A percentile compares a stretch with the other conserved stretches of the same genome.
phyloP scores from a whole-genome alignment of 2,888 invertebrate species.

The Emmelina monodactyla region DNA sequence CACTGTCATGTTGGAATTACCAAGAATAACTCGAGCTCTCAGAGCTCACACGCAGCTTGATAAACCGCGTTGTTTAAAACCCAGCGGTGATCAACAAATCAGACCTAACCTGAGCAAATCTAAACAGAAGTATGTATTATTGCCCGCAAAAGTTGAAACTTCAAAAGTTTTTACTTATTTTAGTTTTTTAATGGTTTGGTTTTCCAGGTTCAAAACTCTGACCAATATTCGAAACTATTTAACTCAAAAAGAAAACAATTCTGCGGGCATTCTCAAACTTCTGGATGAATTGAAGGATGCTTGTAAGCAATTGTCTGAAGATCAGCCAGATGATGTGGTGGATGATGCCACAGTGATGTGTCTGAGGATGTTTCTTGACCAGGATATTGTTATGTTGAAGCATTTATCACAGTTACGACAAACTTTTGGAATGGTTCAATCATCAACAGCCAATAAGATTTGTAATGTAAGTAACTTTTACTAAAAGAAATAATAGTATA shows the following conservation, averaged over 20 bases:
- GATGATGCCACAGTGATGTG: slow-evolving; percentile 71
- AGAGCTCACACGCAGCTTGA: slow-evolving; percentile 68
- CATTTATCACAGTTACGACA: slow-evolving; percentile 65
- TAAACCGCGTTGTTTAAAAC: slow-evolving; percentile 49
- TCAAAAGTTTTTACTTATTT: no score
- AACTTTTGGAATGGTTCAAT: slow-evolving; percentile 67
- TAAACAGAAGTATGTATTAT: slow-evolving; percentile 12
- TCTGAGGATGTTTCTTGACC: slow-evolving; percentile 68
- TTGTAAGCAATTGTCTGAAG: slow-evolving; percentile 54
- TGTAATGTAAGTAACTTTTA: slow-evolving; percentile 56
- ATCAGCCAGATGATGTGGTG: slow-evolving; percentile 64
- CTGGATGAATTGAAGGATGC: slow-evolving; percentile 33
- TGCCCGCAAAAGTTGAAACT: no score
- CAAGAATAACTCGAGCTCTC: slow-evolving; percentile 71
- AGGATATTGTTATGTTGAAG: slow-evolving; percentile 64
- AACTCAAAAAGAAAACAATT: slow-evolving; percentile 33
- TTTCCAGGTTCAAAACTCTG: slow-evolving; percentile 56
- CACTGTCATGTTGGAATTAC: slow-evolving; percentile 50
- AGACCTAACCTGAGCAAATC: slow-evolving; percentile 18
- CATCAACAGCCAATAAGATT: slow-evolving; percentile 62
- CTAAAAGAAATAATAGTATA: not conserved
- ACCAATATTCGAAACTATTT: slow-evolving; percentile 52
- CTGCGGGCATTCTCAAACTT: slow-evolving; percentile 34
- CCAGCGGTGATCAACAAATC: slow-evolving; percentile 19
- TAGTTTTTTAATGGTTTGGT: not conserved